Evolutionary conservation across 2,113 vertebrate species (phyloP), one percentile per base, ranked within the genome.

Genomic region (Chaetops frenatus): DNA sequence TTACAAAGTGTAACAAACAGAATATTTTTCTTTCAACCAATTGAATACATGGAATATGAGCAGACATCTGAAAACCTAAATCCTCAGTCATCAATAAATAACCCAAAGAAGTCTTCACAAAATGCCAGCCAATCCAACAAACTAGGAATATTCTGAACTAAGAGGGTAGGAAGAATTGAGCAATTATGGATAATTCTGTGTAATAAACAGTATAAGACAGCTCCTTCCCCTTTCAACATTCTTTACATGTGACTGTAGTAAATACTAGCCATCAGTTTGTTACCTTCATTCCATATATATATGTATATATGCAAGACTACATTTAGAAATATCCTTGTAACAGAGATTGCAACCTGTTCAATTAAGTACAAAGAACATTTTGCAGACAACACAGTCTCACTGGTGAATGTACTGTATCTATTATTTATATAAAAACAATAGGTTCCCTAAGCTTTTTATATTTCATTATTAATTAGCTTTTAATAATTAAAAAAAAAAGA

Each of bases 401-500:
- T 40, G 1, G 1, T 60, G 12, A 92, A 60, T 15, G 33, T 6
- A 57, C 44, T 61, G 2, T 73, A 72, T 23, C 12, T 48, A 21
- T 38, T 51, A 86, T 61, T 72, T 62, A 11, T 38, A 38, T 35
- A 71, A 88, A 95, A 65, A 18, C 35, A n/a, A n/a, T 62, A 92
- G 76, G 35, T 90, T 70, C 83, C 64, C 58, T 67, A 40, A 50
- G 85, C 64, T 95, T 97, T 98, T 95, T 93, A 65, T 86, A 92
- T 79, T 85, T 89, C 89, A 96, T 92, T 95, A 96, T 95, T 96
- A 97, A 98, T 98, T 97, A 95, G 18, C 38, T 86, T 51, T 31
- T 90, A 98, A 96, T 97, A 77, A 94, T 93, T 6, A 2, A 71
- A 94, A 70, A 74, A 6, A 76, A 83, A 53, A 70, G 54, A 62